These are phyloP conservation scores for Mythimna loreyi DNA, from an alignment of 2,888 invertebrate species.

Conservation along the genomic window DNA sequence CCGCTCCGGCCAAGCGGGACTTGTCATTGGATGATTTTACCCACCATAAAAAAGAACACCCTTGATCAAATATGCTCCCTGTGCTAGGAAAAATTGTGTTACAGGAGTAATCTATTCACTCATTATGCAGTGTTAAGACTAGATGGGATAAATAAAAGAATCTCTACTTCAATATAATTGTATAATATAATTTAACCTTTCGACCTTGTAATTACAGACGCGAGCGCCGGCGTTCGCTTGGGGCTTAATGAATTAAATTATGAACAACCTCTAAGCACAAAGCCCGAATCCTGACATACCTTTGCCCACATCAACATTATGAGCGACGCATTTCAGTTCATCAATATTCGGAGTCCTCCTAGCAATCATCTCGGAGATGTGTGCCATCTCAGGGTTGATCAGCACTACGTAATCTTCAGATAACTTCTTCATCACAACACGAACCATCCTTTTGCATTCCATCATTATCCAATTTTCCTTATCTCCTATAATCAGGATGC, in stretches of 20 bases:
- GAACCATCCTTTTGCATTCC: conserved; percentile 35
- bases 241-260: too few relatives aligned
- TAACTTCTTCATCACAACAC: conserved; percentile 33
- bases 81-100: too few relatives aligned
- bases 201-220: too few relatives aligned
- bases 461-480: conserved; percentile 49
- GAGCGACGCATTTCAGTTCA: conserved; percentile 52
- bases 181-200: not conserved
- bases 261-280: conserved; percentile 1
- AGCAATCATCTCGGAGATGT: conserved; percentile 40
- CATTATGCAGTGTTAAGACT: too few relatives aligned
- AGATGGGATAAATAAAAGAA: not conserved
- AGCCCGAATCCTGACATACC: conserved; percentile 23
- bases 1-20: too few relatives aligned
- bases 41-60: too few relatives aligned
- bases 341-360: conserved; percentile 7
- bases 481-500: conserved; percentile 43
- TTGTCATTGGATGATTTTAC: too few relatives aligned
- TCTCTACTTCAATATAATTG: not conserved
- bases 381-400: conserved; percentile 38
- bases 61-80: too few relatives aligned
- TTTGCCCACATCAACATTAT: conserved; percentile 47
- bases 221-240: too few relatives aligned
- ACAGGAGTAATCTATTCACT: too few relatives aligned
- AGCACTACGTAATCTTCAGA: conserved; percentile 49